Evolutionary conservation across 2,888 invertebrate genomes (phyloP), one percentile per base, ranked within the genome.

Genomic region (Polyploca ridens): DNA sequence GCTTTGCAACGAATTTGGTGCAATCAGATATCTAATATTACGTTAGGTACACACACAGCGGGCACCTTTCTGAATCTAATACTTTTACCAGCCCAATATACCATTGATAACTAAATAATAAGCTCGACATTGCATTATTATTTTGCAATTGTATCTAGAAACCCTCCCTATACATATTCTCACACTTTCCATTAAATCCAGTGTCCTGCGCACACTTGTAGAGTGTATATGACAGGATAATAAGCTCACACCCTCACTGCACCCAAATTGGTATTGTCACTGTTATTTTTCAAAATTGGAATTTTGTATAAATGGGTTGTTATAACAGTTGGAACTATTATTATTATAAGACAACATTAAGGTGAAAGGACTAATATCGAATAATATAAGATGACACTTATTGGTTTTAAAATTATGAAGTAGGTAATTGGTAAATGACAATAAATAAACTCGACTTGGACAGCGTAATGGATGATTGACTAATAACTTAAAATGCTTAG

Each of bases 161-260:
- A 66, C 73, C 69, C 65, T 71, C 69, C 68, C 69, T 58, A 65
- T 67, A 66, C 58, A 64, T 63, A 44, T 66, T 62, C 66, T 69
- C 69, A 71, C 69, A 74, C 61, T 61, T 41, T 61, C 61, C 61
- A 61, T 61, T 62, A 54, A 54, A 77, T 69, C 72, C 71, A 73
- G 69, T 76, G 76, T 81, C 71, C 74, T 75, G 75, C 81, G 80
- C 81, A 81, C 54, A 78, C 84, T 80, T 82, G 82, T 83, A 82
- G 87, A 87, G 87, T 93, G 93, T 79, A 69, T 81, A 75, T 92
- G 93, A 93, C 93, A 91, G 91, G 78, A 90, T 91, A 93, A 93
- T 93, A 85, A 82, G 86, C 88, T 88, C 83, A 90, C 92, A 87
- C 93, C 93, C 91, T 83, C 81, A 68, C 74, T 79, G 74, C 73